These are phyloP conservation scores for Anoura caudifer DNA, from an alignment of 2,113 vertebrate species.

Conservation along the genomic window DNA sequence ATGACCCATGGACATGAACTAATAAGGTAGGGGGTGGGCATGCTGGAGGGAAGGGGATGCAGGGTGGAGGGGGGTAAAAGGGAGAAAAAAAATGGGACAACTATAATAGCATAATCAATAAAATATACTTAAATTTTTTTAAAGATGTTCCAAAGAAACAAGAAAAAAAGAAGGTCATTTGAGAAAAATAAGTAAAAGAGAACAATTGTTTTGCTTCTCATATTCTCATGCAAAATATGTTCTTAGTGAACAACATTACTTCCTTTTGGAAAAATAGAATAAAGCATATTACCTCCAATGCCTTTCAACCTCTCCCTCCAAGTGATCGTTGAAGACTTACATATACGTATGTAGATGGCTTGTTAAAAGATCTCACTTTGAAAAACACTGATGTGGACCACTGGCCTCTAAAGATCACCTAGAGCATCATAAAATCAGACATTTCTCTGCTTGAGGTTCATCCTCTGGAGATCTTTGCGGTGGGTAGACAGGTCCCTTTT, in stretches of 20 bases:
- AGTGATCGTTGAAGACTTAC: background rate
- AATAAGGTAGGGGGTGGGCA: too few relatives aligned
- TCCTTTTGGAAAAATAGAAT: background rate
- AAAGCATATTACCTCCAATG: background rate
- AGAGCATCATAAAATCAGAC: background rate
- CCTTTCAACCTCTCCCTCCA: background rate
- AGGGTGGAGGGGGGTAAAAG: too few relatives aligned
- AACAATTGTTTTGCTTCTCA: background rate
- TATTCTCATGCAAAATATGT: background rate
- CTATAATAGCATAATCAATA: too few relatives aligned
- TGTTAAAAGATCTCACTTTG: background rate
- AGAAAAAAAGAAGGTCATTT: background rate
- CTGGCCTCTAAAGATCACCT: background rate
- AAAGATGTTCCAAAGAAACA: slow-evolving; percentile 42
- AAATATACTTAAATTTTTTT: too few relatives aligned
- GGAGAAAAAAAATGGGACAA: too few relatives aligned
- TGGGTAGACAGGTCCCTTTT: background rate
- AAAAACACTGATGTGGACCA: background rate
- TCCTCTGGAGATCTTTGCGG: background rate
- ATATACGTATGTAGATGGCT: background rate
- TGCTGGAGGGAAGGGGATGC: too few relatives aligned
- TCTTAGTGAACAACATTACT: background rate
- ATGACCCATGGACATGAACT: too few relatives aligned
- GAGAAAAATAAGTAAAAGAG: background rate
- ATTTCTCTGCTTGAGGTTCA: background rate